Conservation (phyloP, 2,797 vertebrate species). For the Geotrypetes seraphini region DNA sequence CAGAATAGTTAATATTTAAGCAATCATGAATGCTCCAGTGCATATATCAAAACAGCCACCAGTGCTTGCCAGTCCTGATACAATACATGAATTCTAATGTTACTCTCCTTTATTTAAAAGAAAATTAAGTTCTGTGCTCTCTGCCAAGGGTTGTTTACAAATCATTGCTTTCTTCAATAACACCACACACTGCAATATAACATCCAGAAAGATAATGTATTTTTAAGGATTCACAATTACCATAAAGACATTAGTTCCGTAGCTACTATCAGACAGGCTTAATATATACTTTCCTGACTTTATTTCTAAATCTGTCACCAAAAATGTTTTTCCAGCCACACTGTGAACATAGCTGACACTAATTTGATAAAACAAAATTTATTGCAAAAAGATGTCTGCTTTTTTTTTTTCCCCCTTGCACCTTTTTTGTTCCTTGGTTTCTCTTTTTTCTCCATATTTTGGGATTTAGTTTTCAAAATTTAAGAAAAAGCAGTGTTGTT, state of each 20-base stretch:
- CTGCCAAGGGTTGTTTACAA: constrained; percentile 52
- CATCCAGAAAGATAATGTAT: constrained; percentile 47
- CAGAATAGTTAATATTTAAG: constrained; percentile 32
- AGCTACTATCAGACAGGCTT: constrained; percentile 24
- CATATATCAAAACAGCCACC: constrained; percentile 34
- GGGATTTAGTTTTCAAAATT: constrained; percentile 3
- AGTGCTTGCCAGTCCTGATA: constrained; percentile 17
- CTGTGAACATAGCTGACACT: constrained; percentile 12
- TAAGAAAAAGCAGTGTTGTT: constrained; percentile 1
- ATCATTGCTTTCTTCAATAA: constrained; percentile 41
- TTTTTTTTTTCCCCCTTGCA: constrained; percentile 12
- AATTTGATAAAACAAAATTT: constrained; percentile 22
- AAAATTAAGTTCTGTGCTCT: constrained; percentile 47
- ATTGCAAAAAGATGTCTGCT: constrained; percentile 7
- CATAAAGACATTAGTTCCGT: constrained; percentile 31
- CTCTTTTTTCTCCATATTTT: constrained; percentile 8
- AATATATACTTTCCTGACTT: constrained; percentile 27
- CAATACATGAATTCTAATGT: constrained; percentile 40
- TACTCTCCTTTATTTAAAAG: constrained; percentile 43
- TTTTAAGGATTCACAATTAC: constrained; percentile 56
- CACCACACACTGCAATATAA: constrained; percentile 22
- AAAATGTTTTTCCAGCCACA: neutral
- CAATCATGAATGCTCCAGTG: constrained; percentile 34
- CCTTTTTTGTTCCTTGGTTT: neutral
- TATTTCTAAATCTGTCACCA: constrained; percentile 25